Percentiles rank a stretch among this genome's conserved stretches.
Conservation (phyloP, 1,140 invertebrate species). For the Drosophila littoralis region DNA sequence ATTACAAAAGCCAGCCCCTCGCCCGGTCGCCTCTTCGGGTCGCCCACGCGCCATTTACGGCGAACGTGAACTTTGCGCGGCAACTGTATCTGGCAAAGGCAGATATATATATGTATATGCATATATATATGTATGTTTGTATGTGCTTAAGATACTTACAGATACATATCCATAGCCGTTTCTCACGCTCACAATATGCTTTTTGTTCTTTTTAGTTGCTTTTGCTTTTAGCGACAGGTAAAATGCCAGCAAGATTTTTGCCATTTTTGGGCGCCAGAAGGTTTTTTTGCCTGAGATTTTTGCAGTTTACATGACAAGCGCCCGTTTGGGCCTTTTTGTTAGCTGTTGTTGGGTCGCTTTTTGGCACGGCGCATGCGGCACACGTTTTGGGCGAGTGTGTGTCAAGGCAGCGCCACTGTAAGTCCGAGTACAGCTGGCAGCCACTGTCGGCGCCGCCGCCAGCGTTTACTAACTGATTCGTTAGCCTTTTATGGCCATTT, state of each 20-base stretch:
- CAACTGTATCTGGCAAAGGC: slow-evolving; percentile 44
- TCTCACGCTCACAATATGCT: slow-evolving; percentile 79
- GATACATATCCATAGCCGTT: slow-evolving; percentile 63
- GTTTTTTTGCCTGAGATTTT: slow-evolving; percentile 43
- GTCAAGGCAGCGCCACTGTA: slow-evolving; percentile 60
- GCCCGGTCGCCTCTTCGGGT: slow-evolving; percentile 9
- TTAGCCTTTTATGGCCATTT: slow-evolving; percentile 70
- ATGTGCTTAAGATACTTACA: slow-evolving; percentile 11
- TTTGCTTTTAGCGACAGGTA: slow-evolving; percentile 34
- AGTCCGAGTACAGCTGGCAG: slow-evolving; percentile 20
- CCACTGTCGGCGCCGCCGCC: slow-evolving; percentile 10
- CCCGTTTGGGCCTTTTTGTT: slow-evolving; percentile 50
- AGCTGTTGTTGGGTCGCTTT: slow-evolving; percentile 29
- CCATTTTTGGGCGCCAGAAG: slow-evolving; percentile 76
- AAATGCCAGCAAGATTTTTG: slow-evolving; percentile 68
- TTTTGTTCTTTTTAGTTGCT: slow-evolving; percentile 29
- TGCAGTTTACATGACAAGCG: slow-evolving; percentile 53
- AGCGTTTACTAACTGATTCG: slow-evolving; percentile 23
- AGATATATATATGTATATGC: slow-evolving; percentile 23
- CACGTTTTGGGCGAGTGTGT: slow-evolving; percentile 79
- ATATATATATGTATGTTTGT: slow-evolving; percentile 2
- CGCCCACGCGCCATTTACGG: slow-evolving; percentile 58
- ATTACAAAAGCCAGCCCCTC: slow-evolving; percentile 42
- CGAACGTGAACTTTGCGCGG: slow-evolving; percentile 61
- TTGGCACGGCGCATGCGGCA: slow-evolving; percentile 63